Conservation (phyloP, 2,797 vertebrate genomes). For the Chromis chromis region DNA sequence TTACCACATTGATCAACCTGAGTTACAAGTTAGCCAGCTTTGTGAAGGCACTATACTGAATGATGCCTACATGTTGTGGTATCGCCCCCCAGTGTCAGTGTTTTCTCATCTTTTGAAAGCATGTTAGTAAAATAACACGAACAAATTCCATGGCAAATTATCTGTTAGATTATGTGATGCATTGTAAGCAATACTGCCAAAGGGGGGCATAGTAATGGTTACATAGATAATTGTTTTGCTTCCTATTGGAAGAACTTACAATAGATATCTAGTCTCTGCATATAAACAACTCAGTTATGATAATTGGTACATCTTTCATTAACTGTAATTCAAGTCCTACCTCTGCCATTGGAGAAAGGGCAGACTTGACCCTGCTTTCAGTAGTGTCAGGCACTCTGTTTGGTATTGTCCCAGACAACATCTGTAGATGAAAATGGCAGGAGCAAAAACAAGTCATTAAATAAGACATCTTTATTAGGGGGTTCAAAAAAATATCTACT, state of each 20-base stretch:
- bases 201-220: background rate
- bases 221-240: background rate
- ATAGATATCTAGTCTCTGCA: background rate
- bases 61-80: background rate
- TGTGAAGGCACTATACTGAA: background rate
- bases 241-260: background rate
- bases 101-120: background rate
- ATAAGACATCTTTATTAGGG: background rate
- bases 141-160: background rate
- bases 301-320: background rate
- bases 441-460: conserved; percentile 16
- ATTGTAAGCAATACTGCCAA: background rate
- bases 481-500: no score
- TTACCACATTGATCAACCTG: background rate
- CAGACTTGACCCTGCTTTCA: conserved; percentile 85
- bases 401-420: conserved; percentile 83
- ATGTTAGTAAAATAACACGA: background rate
- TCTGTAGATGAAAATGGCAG: conserved; percentile 55
- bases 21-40: no score
- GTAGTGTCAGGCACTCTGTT: conserved; percentile 83
- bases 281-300: background rate
- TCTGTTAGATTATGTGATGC: background rate
- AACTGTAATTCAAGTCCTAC: conserved; percentile 51
- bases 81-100: background rate
- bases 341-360: conserved; percentile 87